A percentile compares a stretch with the other conserved stretches of the same genome.
Evolutionary conservation across 2,113 vertebrate genomes (phyloP).

Genomic region (Ammodramus savannarum): DNA sequence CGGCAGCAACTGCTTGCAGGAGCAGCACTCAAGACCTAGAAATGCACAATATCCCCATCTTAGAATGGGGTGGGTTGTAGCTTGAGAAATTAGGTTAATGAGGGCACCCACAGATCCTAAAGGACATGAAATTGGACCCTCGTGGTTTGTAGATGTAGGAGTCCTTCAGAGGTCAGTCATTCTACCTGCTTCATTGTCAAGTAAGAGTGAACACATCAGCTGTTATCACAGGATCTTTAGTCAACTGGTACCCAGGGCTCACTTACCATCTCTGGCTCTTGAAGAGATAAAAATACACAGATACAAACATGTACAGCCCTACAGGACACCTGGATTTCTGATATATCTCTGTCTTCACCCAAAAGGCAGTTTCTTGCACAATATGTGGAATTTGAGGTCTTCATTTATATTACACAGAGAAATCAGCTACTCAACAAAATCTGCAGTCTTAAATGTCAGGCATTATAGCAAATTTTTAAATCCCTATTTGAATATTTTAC

Average conservation of each 20-base stretch:
- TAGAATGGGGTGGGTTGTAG: not conserved
- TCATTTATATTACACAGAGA: not conserved
- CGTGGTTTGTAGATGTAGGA: not conserved
- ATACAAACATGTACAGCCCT: fast-evolving
- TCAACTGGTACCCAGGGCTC: not conserved
- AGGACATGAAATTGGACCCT: not conserved
- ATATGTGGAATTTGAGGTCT: not conserved
- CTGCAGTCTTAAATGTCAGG: not conserved
- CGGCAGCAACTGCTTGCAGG: not conserved
- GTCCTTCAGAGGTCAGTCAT: not conserved
- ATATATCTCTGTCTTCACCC: not conserved
- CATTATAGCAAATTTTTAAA: not conserved
- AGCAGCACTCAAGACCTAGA: not conserved
- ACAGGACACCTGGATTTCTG: not conserved
- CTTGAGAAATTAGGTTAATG: not conserved
- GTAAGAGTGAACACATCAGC: not conserved
- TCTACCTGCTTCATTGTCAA: not conserved
- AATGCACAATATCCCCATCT: not conserved
- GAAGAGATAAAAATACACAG: not conserved
- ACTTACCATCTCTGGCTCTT: not conserved
- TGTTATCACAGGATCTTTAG: not conserved
- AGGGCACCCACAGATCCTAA: not conserved
- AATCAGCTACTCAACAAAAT: not conserved
- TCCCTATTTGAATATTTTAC: not conserved
- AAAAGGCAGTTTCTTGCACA: not conserved